These are phyloP conservation scores for Penelope pileata DNA, from an alignment of 2,113 vertebrate genomes.

Conservation along the genomic window DNA sequence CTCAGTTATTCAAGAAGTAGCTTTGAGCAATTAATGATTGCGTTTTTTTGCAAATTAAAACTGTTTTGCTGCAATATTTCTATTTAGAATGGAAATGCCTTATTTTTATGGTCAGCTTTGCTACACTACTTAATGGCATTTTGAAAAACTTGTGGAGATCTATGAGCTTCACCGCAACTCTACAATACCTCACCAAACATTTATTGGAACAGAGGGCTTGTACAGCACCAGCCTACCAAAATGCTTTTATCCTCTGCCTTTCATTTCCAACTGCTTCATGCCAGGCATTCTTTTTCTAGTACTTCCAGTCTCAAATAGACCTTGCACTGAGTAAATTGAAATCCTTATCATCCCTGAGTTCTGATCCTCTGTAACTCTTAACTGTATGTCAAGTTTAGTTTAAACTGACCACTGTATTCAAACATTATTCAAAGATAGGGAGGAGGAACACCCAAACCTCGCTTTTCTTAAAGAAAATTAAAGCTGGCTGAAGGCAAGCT, in stretches of 20 bases:
- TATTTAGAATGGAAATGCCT: conserved; percentile 36
- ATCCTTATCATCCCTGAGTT: not conserved
- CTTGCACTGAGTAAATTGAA: not conserved
- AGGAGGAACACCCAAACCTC: not conserved
- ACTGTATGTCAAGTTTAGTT: not conserved
- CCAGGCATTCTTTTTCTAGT: not conserved
- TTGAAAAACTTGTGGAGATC: not conserved
- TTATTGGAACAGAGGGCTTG: not conserved
- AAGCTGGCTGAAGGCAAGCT: not conserved
- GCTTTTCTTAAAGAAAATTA: not conserved
- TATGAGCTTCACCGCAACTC: not conserved
- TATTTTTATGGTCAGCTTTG: not conserved
- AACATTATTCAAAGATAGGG: not conserved
- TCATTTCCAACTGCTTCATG: not conserved
- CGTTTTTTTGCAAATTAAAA: conserved; percentile 11
- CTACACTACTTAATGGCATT: not conserved
- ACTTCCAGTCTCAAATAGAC: not conserved
- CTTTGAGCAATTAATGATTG: conserved; percentile 17
- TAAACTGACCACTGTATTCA: not conserved
- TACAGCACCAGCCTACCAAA: not conserved
- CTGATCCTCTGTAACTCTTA: not conserved
- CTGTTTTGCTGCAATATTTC: not conserved
- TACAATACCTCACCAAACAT: not conserved
- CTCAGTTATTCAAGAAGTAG: conserved; percentile 21
- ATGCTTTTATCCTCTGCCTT: not conserved